These are phyloP conservation scores for Elephantulus edwardii DNA, from an alignment of 2,113 vertebrate species.

Conservation along the genomic window DNA sequence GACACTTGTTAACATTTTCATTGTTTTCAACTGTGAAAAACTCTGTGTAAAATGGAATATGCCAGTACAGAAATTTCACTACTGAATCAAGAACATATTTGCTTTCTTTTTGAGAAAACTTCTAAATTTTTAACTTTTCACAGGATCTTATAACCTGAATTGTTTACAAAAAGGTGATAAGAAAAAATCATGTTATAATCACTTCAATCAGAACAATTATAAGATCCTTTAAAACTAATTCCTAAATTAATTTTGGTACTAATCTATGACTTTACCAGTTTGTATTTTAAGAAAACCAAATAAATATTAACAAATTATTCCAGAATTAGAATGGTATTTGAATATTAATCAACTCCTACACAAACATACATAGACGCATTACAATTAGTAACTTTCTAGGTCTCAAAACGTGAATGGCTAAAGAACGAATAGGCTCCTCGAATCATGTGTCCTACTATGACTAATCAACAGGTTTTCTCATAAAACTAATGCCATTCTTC, in stretches of 20 bases:
- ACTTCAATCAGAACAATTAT: background rate
- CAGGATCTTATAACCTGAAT: background rate
- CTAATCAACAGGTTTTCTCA: background rate
- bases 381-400: background rate
- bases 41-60: background rate
- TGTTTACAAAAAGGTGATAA: background rate
- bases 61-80: background rate
- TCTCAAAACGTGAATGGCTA: background rate
- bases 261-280: background rate
- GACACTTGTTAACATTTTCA: background rate
- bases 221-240: slow-evolving; percentile 9
- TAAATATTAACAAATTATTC: background rate
- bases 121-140: background rate
- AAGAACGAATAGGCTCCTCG: background rate
- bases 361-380: background rate
- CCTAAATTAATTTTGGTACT: background rate
- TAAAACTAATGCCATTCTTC: background rate
- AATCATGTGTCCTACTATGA: background rate
- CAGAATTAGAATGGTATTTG: background rate
- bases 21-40: slow-evolving; percentile 10
- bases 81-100: background rate
- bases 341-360: too few species aligned
- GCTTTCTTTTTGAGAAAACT: slow-evolving; percentile 19
- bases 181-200: background rate
- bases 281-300: background rate